Evolutionary conservation across 2,888 invertebrate species (phyloP).

Genomic region (Penaeus monodon): DNA sequence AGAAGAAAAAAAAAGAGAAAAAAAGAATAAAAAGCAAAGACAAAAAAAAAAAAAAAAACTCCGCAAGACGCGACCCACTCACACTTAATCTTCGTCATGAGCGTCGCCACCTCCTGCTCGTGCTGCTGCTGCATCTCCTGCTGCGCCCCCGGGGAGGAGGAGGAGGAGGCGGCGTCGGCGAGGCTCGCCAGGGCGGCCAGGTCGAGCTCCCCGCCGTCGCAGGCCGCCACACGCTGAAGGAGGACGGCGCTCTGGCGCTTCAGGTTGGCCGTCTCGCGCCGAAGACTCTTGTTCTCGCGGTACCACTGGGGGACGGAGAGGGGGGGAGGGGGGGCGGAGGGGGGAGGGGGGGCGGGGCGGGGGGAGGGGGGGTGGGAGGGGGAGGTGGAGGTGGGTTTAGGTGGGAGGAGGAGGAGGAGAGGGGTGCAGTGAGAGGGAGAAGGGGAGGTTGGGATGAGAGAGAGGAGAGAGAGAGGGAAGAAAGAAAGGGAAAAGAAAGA

Average conservation of each 20-base stretch:
- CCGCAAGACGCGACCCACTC: background rate
- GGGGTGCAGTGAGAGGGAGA: too few relatives aligned
- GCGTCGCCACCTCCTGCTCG: conserved; percentile 50
- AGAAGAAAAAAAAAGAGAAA: too few relatives aligned
- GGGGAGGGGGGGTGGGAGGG: too few relatives aligned
- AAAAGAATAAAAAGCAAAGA: background rate
- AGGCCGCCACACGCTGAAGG: conserved; percentile 74
- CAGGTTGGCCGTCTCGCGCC: conserved; percentile 46
- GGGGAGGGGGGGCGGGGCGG: too few relatives aligned
- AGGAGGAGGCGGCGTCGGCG: conserved; percentile 70
- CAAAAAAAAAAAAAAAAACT: background rate
- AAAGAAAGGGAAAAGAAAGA: too few relatives aligned
- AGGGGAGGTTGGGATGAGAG: too few relatives aligned
- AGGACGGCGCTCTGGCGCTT: conserved; percentile 79
- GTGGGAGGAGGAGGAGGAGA: too few relatives aligned
- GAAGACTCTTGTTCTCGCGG: conserved; percentile 80
- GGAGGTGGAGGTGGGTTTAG: too few relatives aligned
- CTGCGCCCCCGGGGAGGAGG: conserved; percentile 69
- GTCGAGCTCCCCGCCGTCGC: conserved; percentile 73
- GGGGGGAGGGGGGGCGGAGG: too few relatives aligned
- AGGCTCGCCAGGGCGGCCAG: conserved; percentile 67
- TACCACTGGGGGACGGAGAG: conserved; percentile 76
- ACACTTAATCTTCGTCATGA: conserved; percentile 57
- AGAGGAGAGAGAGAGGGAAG: too few relatives aligned
- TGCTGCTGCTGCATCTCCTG: conserved; percentile 56